Evolutionary conservation across 2,797 vertebrate species (phyloP), one percentile per base, ranked within the genome.

Genomic region (Phaenicophaeus curvirostris): DNA sequence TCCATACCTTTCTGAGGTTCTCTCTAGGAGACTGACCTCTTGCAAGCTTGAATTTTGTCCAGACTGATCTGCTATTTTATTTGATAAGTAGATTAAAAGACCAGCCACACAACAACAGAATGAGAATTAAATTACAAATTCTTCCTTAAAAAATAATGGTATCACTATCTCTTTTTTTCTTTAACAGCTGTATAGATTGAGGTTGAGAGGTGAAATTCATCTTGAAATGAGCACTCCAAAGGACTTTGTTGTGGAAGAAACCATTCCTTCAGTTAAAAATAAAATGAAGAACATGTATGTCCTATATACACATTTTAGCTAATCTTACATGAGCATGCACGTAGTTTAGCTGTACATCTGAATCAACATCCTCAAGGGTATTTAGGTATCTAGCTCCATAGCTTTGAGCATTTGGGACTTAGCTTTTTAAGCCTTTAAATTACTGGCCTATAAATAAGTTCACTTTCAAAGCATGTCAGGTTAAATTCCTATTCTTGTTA

Each of bases 391-490:
- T 69, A 82, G 9, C 33, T 61, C 50, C 50, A 58, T 39, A 37
- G 31, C n/a, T 69, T 76, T 28, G 8, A 68, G 55, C 6, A 5
- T 68, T 37, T 82, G 61, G 17, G 57, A 77, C 48, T 65, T 41
- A 41, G 12, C 1, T 67, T 89, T 80, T 77, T 57, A 83, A 46
- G 27, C 65, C 31, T 90, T 88, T 77, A 82, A 71, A 71, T 88
- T 85, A 51, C 30, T 74, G 53, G 67, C 48, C 61, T 58, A 65
- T 68, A 68, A 90, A 67, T 73, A 66, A 18, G 27, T 73, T 75
- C 5, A 42, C 15, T 88, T 93, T 39, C 35, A 86, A 91, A 96
- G 85, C 73, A 35, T 35, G 16, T 44, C 66, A 84, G 58, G 35
- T 79, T 90, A 67, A 72, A 84, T 66, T 86, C 88, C 69, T 61